Evolutionary conservation across 2,113 vertebrate species (phyloP).

Genomic region (Hemiscyllium ocellatum): DNA sequence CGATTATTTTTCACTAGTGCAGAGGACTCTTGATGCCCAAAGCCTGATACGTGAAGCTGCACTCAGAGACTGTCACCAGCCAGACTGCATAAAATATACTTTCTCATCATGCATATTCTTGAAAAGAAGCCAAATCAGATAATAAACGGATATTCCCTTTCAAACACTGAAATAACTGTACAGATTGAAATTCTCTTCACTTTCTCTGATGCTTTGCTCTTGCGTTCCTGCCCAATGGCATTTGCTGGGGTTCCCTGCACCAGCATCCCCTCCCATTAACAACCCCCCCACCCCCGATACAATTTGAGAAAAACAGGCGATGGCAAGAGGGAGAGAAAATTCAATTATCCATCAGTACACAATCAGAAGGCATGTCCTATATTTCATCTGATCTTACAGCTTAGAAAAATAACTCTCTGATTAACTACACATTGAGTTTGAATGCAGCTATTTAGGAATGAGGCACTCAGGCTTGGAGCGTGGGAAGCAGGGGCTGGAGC

Average conservation of each 20-base stretch:
- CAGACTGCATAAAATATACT: background rate
- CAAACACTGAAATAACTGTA: background rate
- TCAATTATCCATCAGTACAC: background rate
- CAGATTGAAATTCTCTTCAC: constrained; percentile 16
- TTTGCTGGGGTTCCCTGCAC: background rate
- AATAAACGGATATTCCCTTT: constrained; percentile 2
- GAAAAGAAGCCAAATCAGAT: constrained; percentile 7
- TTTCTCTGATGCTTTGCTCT: background rate
- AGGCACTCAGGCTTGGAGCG: constrained; percentile 31
- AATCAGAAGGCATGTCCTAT: constrained; percentile 5
- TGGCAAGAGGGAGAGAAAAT: background rate
- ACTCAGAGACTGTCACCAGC: background rate
- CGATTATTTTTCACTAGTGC: background rate
- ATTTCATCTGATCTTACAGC: constrained; percentile 31
- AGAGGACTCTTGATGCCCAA: background rate
- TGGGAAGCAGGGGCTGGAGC: constrained; percentile 25
- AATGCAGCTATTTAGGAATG: constrained; percentile 33
- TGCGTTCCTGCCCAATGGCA: background rate
- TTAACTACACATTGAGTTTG: constrained; percentile 31
- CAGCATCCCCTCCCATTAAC: background rate
- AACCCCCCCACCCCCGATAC: no score
- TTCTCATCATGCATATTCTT: constrained; percentile 2
- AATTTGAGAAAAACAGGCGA: background rate
- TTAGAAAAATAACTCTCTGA: constrained; percentile 17
- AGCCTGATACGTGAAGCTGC: background rate